These are phyloP conservation scores for Psittacula derbiana DNA, from an alignment of 2,797 vertebrate genomes.

Conservation along the genomic window DNA sequence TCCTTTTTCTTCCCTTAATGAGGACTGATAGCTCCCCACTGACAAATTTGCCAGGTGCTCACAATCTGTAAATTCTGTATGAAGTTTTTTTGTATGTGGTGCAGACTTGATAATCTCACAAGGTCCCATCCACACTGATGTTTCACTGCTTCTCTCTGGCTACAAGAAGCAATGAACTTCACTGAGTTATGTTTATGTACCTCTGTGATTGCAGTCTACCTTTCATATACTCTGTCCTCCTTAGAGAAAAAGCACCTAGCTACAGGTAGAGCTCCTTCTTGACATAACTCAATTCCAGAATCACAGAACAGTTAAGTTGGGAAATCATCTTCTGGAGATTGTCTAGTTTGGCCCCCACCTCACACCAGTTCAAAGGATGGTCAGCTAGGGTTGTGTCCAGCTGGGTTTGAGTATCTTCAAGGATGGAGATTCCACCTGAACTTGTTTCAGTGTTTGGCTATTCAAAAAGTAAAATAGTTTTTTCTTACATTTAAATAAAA, in stretches of 20 bases:
- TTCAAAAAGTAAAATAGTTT: not conserved
- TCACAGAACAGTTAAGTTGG: not conserved
- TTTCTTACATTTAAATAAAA: not conserved
- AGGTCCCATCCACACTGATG: not conserved
- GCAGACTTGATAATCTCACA: not conserved
- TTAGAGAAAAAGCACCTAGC: not conserved
- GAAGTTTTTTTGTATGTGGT: not conserved
- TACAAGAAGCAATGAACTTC: not conserved
- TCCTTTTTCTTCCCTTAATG: not conserved
- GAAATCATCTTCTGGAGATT: not conserved
- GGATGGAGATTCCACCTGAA: not conserved
- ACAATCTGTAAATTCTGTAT: not conserved
- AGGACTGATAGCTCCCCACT: not conserved
- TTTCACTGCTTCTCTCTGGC: not conserved
- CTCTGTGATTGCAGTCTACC: not conserved
- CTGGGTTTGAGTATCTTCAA: not conserved
- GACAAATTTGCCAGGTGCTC: conserved; percentile 6
- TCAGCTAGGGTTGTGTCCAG: not conserved
- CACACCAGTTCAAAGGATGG: not conserved
- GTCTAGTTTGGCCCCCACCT: not conserved
- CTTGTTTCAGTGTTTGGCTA: not conserved
- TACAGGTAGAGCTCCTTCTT: not conserved
- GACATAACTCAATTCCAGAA: not conserved
- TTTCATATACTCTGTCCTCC: not conserved
- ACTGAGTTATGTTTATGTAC: not conserved